These are phyloP conservation scores for Sylvilagus bachmani DNA, from an alignment of 2,113 vertebrate genomes.

Conservation along the genomic window DNA sequence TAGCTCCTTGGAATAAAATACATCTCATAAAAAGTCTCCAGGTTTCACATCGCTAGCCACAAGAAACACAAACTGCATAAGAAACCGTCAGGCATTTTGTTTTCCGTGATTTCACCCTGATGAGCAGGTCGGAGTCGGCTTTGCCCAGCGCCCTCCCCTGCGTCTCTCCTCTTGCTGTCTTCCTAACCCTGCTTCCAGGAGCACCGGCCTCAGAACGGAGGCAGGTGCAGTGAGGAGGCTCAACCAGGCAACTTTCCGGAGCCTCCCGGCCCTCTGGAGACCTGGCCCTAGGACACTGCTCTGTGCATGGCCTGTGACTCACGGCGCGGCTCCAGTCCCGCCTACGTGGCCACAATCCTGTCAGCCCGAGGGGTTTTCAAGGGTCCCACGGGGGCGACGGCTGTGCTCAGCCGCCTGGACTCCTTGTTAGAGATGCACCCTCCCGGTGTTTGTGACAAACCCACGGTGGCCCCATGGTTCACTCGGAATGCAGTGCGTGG, in stretches of 20 bases:
- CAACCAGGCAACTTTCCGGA: no score
- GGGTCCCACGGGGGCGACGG: not conserved
- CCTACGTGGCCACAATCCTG: no score
- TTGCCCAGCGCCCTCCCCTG: not conserved
- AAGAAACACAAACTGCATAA: not conserved
- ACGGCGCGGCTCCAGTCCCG: not conserved
- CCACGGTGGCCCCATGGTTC: not conserved
- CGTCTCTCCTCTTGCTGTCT: not conserved
- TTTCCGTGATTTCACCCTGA: not conserved
- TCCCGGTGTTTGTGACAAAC: not conserved
- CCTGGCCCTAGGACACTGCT: not conserved
- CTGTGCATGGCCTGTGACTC: accelerated
- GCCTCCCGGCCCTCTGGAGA: not conserved
- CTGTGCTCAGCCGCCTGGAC: not conserved
- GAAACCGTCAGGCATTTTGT: not conserved
- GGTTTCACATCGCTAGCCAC: not conserved
- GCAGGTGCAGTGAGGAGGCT: no score
- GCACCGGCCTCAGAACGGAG: accelerated
- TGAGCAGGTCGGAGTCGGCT: not conserved
- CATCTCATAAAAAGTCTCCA: not conserved
- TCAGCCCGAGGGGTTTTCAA: not conserved
- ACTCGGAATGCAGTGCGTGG: not conserved
- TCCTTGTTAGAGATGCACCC: no score
- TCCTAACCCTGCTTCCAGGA: not conserved
- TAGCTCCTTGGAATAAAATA: no score